Base-by-base conservation (phyloP, 2,797 vertebrate genomes). In the Morelia viridis region DNA sequence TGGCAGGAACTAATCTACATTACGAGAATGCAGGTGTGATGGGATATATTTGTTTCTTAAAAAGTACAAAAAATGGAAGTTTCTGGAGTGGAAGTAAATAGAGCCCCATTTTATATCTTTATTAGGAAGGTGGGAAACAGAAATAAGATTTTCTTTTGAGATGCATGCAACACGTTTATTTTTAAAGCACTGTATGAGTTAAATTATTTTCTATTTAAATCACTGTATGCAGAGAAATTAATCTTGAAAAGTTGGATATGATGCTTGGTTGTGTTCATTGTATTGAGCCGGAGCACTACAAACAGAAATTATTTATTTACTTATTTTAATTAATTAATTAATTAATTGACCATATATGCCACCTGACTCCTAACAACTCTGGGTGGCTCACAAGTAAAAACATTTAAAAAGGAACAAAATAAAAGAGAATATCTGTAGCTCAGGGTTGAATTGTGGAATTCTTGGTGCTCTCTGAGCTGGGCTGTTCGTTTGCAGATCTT, bases 21-120 rank as follows among this genome's bases (percentile, higher is more conserved):
- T 97, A 97, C 97, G 95, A 95, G 92, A 93, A 98, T 97, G 95
- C 97, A 98, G 97, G 97, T 98, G 97, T 97, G 96, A 96, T 97
- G 96, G 95, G 93, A 94, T 97, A 96, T 96, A 96, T 97, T 97
- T 96, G 95, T 91, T 93, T 95, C 95, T 95, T 97, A 97, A 96
- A 96, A 97, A 97, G 92, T 96, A 96, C 94, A 97, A 95, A 57
- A 91, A 96, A 97, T 97, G 96, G 96, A 98, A 97, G 96, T 97
- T 97, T 97, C 95, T 97, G 97, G 97, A 97, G 96, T 97, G 96
- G 94, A 97, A 96, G 96, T 96, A 97, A 97, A 97, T 97, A 97
- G 97, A 96, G 2, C 62, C 89, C 85, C 87, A 50, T 88, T 96
- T 97, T 96, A 87, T 95, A 94, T 91, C 90, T 96, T 96, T 95